Base-by-base conservation (phyloP, 2,113 vertebrate species). In the Phylloscopus whistleri region DNA sequence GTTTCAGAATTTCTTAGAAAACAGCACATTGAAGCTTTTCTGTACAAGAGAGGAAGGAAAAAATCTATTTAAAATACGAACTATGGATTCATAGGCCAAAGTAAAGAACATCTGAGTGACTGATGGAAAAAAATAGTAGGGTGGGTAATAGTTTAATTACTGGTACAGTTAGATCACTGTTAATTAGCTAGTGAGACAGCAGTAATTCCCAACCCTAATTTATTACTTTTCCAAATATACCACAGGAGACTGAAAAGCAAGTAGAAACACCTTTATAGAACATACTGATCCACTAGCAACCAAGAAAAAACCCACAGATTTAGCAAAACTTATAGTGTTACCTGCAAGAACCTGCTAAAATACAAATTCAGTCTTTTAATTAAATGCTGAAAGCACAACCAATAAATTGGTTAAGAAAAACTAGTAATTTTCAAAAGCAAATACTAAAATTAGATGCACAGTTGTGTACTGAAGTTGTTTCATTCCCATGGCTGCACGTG, bases 111-210 rank as follows among this genome's bases (percentile, higher is more conserved):
- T 72, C 0, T 74, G 68, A 95, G 84, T 86, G 75, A 73, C 19
- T 90, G 84, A 58, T 4, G 74, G 10, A 81, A 90, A 91, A 96
- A 94, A 94, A 91, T 7, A 63, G 35, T 27, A 94, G 48, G 26
- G 46, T 53, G n/a, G 41, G n/a, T 84, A 94, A 92, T 22, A 52
- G 63, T 76, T 95, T 94, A 95, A 94, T 94, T 95, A 94, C 80
- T 46, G 41, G 49, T 82, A 96, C 92, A 95, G 89, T 94, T 91
- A 89, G 17, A 86, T 89, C 48, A 80, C 74, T 83, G 66, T 79
- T 95, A 89, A 96, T 90, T 91, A 95, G 49, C 35, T 86, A 33
- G 9, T 21, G 66, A 81, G 69, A 68, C 59, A 78, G 52, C 49
- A 92, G 60, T 7, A 56, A 93, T 78, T 94, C 69, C 86, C 46